phyloP scores from a whole-genome alignment of 2,113 vertebrate species.

The Phylloscopus trochiloides region DNA sequence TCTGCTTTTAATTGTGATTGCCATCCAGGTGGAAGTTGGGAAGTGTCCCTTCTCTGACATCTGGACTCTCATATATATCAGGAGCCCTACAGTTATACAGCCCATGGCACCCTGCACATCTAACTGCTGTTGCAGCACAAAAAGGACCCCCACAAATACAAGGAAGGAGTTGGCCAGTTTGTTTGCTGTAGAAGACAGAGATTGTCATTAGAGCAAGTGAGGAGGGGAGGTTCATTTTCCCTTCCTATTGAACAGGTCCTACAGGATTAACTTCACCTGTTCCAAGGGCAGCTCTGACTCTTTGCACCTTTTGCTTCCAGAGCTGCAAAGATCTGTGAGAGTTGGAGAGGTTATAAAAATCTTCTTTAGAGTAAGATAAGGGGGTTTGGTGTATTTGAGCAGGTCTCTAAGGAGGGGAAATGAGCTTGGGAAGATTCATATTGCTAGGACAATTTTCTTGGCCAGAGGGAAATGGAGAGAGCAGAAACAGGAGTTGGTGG shows the following conservation, averaged over 20 bases:
- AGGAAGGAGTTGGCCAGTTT: background rate
- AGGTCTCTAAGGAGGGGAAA: background rate
- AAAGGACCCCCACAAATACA: background rate
- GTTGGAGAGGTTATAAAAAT: background rate
- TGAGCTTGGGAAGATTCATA: background rate
- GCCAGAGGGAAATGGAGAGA: background rate
- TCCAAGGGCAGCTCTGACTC: background rate
- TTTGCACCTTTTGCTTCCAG: background rate
- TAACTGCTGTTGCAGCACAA: background rate
- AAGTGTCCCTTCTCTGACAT: background rate
- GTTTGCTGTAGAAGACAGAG: background rate
- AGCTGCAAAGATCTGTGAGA: background rate
- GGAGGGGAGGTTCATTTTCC: rapidly evolving
- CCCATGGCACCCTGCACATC: background rate
- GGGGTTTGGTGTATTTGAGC: background rate
- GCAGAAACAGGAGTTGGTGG: background rate
- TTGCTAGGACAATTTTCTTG: background rate
- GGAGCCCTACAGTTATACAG: background rate
- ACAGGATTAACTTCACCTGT: background rate
- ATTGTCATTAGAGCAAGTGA: background rate
- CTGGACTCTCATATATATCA: background rate
- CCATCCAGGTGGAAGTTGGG: background rate
- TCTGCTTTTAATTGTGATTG: background rate
- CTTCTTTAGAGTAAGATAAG: background rate
- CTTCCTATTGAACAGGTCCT: background rate